Evolutionary conservation across 2,113 vertebrate genomes (phyloP).

Genomic region (Lutjanus erythropterus): DNA sequence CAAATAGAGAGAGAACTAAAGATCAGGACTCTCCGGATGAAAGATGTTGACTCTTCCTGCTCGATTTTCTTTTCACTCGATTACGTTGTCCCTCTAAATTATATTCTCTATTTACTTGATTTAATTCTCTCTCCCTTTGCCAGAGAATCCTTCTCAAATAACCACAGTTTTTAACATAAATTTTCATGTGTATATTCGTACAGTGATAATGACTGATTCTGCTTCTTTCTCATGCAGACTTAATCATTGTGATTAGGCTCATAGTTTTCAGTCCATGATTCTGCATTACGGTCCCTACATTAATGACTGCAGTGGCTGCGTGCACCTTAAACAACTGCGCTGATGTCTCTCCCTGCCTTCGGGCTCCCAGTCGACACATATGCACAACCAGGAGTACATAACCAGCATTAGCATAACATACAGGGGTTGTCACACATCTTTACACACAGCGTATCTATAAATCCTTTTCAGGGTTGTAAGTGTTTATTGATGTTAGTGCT

Average conservation of each 20-base stretch:
- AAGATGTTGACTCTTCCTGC: slow-evolving; percentile 37
- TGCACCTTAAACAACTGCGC: background rate
- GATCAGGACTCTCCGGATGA: slow-evolving; percentile 13
- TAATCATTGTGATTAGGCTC: slow-evolving; percentile 17
- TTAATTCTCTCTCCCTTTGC: slow-evolving; percentile 5
- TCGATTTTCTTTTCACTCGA: slow-evolving; percentile 44
- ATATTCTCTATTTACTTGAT: slow-evolving; percentile 56
- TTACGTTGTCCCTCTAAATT: slow-evolving; percentile 34
- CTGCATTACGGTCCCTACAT: slow-evolving; percentile 10
- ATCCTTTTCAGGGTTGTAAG: slow-evolving; percentile 15
- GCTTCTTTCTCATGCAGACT: slow-evolving; percentile 26
- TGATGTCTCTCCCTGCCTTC: slow-evolving; percentile 7
- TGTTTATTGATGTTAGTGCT: slow-evolving; percentile 18
- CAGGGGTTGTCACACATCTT: slow-evolving; percentile 1
- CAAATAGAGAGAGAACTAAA: background rate
- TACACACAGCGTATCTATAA: background rate
- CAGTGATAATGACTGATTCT: slow-evolving; percentile 19
- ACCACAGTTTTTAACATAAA: slow-evolving; percentile 11
- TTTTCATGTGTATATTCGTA: background rate
- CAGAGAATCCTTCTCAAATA: slow-evolving; percentile 9
- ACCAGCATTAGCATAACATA: slow-evolving; percentile 6
- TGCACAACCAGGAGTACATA: background rate
- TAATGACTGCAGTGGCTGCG: slow-evolving; percentile 1
- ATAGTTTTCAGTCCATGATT: slow-evolving; percentile 13
- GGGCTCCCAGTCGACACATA: background rate